These are phyloP conservation scores for Eutolmus rufibarbis DNA, from an alignment of 2,888 invertebrate species.

Conservation along the genomic window DNA sequence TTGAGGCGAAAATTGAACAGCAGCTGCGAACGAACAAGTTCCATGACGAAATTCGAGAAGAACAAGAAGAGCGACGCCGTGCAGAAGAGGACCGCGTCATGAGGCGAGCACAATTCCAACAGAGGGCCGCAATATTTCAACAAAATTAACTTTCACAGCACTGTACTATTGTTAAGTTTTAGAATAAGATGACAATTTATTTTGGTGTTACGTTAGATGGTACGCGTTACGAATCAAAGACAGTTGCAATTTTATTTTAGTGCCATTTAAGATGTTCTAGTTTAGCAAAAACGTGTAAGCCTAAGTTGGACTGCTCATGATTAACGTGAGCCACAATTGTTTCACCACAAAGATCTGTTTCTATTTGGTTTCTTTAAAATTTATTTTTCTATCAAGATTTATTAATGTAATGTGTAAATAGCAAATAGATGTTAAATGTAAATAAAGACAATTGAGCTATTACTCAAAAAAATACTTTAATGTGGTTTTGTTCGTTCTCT, in stretches of 20 bases:
- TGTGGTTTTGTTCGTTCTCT: not conserved
- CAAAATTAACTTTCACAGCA: constrained; percentile 57
- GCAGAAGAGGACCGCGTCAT: constrained; percentile 84
- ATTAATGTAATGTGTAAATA: constrained; percentile 26
- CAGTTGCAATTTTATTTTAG: constrained; percentile 16
- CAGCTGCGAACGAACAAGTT: constrained; percentile 84
- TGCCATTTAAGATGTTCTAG: constrained; percentile 35
- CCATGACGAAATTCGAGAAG: constrained; percentile 89
- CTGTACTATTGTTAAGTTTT: constrained; percentile 11
- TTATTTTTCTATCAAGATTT: constrained; percentile 30
- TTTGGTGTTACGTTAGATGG: constrained; percentile 2
- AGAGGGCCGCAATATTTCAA: constrained; percentile 86
- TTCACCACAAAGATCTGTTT: not conserved
- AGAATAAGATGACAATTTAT: constrained; percentile 3
- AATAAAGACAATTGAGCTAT: constrained; percentile 13
- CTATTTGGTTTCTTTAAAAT: constrained; percentile 16
- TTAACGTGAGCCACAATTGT: not conserved
- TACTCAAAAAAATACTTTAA: not conserved
- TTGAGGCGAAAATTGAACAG: constrained; percentile 94
- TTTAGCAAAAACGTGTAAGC: not conserved
- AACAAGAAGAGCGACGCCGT: constrained; percentile 86
- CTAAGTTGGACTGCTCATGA: not conserved
- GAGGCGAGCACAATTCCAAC: constrained; percentile 83
- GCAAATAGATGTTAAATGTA: constrained; percentile 20
- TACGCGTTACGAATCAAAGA: not conserved